A percentile compares a stretch with the other conserved stretches of the same genome.
Conservation (phyloP, 2,797 vertebrate species). For the Oryzias dopingdopingensis region DNA sequence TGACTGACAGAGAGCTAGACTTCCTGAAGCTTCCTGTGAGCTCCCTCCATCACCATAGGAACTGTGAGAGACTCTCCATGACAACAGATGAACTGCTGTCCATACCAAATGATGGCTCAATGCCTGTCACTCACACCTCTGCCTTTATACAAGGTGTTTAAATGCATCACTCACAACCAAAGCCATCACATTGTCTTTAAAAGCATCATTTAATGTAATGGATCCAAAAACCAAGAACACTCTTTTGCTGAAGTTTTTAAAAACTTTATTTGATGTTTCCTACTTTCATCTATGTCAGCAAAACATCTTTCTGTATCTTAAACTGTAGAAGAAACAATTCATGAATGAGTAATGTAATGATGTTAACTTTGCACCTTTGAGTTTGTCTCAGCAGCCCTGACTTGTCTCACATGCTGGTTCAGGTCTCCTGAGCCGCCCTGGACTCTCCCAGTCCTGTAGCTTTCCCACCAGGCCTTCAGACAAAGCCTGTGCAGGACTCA, state of each 20-base stretch:
- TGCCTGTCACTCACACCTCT: conserved; percentile 72
- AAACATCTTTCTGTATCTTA: too few relatives aligned
- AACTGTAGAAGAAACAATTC: too few relatives aligned
- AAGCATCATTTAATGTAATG: background rate
- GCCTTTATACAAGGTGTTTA: conserved; percentile 58
- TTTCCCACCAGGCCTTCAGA: conserved; percentile 3
- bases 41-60: conserved; percentile 46
- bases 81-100: conserved; percentile 86
- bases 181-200: background rate
- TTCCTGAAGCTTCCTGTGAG: conserved; percentile 65
- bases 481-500: conserved; percentile 4
- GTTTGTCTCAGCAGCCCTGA: background rate
- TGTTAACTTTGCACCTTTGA: background rate
- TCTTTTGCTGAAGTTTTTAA: background rate
- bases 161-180: background rate
- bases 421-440: conserved; percentile 38
- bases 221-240: background rate
- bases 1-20: conserved; percentile 72
- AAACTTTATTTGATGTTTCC: background rate
- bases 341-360: background rate
- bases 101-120: conserved; percentile 81
- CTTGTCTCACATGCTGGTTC: conserved; percentile 6
- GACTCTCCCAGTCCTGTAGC: conserved; percentile 2
- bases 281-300: too few relatives aligned
- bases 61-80: conserved; percentile 80